phyloP scores from a whole-genome alignment of 2,888 invertebrate genomes.

The Caenorhabditis panamensis region DNA sequence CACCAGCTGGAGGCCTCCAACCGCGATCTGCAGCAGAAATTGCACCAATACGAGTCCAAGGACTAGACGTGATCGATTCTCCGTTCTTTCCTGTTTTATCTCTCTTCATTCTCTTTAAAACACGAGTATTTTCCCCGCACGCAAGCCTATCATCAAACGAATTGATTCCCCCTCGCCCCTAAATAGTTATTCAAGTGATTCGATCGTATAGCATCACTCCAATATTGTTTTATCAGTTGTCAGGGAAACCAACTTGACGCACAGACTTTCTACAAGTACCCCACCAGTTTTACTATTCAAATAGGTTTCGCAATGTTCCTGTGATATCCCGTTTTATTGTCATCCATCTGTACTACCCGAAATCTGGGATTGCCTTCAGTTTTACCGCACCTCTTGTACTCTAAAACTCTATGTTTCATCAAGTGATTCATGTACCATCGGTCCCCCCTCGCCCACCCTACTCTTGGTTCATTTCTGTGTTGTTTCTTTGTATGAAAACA shows the following conservation, averaged over 20 bases:
- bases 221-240: slow-evolving; percentile 22
- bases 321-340: slow-evolving; percentile 27
- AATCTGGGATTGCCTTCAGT: slow-evolving; percentile 7
- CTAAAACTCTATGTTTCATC: slow-evolving; percentile 26
- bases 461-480: slow-evolving; percentile 23
- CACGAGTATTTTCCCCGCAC: slow-evolving; percentile 41
- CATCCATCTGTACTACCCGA: no score
- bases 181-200: slow-evolving; percentile 41
- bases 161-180: not conserved
- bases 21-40: slow-evolving; percentile 49
- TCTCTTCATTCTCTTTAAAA: slow-evolving; percentile 39
- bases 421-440: slow-evolving; percentile 47
- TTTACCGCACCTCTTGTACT: slow-evolving; percentile 15
- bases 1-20: slow-evolving; percentile 48
- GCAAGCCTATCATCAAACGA: no score
- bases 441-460: slow-evolving; percentile 13
- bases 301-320: slow-evolving; percentile 29
- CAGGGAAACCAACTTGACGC: slow-evolving; percentile 37
- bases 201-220: slow-evolving; percentile 14
- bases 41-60: slow-evolving; percentile 51
- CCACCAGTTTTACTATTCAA: slow-evolving; percentile 20
- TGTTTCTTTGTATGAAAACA: slow-evolving; percentile 42
- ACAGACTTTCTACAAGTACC: not conserved
- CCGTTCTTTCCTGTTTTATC: not conserved
- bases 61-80: slow-evolving; percentile 25